Base-by-base conservation (phyloP, 2,888 invertebrate genomes). In the Falcaria lacertinaria region DNA sequence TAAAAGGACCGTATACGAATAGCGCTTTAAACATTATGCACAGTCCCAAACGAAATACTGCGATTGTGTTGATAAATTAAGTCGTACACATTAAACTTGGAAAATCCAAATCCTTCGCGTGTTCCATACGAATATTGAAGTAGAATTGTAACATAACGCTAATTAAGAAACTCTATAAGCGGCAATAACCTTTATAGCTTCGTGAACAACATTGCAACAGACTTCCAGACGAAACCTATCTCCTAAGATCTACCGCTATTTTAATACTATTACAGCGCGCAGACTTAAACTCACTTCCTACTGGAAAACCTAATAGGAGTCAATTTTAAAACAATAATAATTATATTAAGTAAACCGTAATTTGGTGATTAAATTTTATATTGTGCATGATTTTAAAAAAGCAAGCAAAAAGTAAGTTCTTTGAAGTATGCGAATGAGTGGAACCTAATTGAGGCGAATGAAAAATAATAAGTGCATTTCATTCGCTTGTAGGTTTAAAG, bases 381-480 rank as follows among this genome's bases (percentile, higher is more conserved):
- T n/a, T n/a, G n/a, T 28, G 28, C 28, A 1, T 28, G 28, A 11
- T 11, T 28, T 28, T 7, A 28, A 11, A 11, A 36, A n/a, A 4
- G 15, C 8, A 5, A 22, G n/a, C n/a, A n/a, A n/a, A 34, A 39
- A 52, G 48, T 58, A 48, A n/a, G n/a, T 74, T 64, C 66, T 46
- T 45, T 60, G 61, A 67, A 68, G 25, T 57, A 52, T 25, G 49
- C 45, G 19, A 48, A 39, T 41, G 17, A 66, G 45, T 56, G 53
- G 42, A 60, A 52, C 47, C 28, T 56, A 57, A 66, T 60, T 54
- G 52, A 54, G 50, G 51, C 54, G 56, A 64, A 52, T 48, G 50
- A 45, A 49, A 52, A 47, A 50, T 19, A 47, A 57, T 50, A 54
- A 57, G 44, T 57, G 59, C 59, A 64, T 69, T 68, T 57, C 57